Percentiles rank a stretch among this genome's conserved stretches.
phyloP scores from a whole-genome alignment of 2,888 invertebrate species.

The Drosophila stalkeri region DNA sequence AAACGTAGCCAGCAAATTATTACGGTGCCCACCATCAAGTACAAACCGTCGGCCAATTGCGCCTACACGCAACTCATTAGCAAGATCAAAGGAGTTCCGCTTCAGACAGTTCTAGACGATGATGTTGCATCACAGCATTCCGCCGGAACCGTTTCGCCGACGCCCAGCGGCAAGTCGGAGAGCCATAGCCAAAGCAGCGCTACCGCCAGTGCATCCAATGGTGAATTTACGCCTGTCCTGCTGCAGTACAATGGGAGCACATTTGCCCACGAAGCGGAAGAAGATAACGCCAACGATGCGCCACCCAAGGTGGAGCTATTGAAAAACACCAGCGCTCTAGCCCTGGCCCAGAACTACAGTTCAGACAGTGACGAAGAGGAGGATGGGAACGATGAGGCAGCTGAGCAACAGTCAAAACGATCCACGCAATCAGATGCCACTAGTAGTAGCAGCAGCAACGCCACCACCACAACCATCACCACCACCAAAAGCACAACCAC shows the following conservation, averaged over 20 bases:
- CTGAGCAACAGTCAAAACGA: conserved; percentile 18
- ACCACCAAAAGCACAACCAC: background rate
- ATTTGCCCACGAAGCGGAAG: conserved; percentile 66
- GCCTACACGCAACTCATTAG: conserved; percentile 95
- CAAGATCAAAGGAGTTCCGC: conserved; percentile 91
- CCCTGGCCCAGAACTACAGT: conserved; percentile 87
- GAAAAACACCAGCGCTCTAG: conserved; percentile 84
- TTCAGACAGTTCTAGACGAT: conserved; percentile 80
- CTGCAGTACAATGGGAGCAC: conserved; percentile 82
- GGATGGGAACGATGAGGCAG: conserved; percentile 77
- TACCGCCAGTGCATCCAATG: conserved; percentile 15
- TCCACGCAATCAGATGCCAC: background rate
- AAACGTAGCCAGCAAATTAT: conserved; percentile 67
- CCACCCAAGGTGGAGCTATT: conserved; percentile 80
- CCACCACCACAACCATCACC: background rate
- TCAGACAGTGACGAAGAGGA: conserved; percentile 84
- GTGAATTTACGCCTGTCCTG: conserved; percentile 81
- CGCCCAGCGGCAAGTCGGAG: conserved; percentile 57
- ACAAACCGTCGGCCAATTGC: conserved; percentile 94
- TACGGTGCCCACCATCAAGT: conserved; percentile 88
- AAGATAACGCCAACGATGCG: conserved; percentile 50
- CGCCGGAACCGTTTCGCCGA: conserved; percentile 67
- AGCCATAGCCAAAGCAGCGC: conserved; percentile 51
- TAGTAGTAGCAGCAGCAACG: background rate
- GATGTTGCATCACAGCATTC: conserved; percentile 67